Evolutionary conservation across 2,113 vertebrate species (phyloP).

Genomic region (Rhizomys pruinosus): DNA sequence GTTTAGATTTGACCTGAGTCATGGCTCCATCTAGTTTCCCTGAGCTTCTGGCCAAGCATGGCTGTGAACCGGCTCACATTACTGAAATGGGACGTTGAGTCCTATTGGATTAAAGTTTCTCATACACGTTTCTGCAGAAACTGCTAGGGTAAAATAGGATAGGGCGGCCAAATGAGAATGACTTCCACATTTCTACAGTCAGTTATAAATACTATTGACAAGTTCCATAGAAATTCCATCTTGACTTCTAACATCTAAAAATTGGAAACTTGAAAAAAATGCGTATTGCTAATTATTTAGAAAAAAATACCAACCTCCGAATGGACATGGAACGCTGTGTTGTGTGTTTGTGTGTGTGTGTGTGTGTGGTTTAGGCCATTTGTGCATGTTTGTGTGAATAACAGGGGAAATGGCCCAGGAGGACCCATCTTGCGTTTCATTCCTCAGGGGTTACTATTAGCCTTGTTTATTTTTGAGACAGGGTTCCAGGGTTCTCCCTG

Average conservation of each 20-base stretch:
- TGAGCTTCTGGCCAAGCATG: neutral
- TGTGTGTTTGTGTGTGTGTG: neutral
- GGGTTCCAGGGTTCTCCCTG: neutral
- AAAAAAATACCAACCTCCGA: neutral
- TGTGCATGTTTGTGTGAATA: neutral
- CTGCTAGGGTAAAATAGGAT: neutral
- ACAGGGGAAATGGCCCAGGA: neutral
- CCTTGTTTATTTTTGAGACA: neutral
- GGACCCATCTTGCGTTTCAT: neutral
- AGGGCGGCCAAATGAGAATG: neutral
- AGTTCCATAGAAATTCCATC: neutral
- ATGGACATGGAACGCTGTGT: neutral
- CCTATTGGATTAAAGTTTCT: neutral
- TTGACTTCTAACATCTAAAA: constrained; percentile 25
- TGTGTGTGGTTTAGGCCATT: neutral
- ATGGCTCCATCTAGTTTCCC: neutral
- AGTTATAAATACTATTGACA: neutral
- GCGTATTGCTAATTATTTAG: neutral
- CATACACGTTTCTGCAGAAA: neutral
- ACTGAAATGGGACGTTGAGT: neutral
- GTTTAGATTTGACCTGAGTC: neutral
- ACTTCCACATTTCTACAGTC: neutral
- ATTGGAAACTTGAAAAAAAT: constrained; percentile 15
- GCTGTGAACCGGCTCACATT: neutral
- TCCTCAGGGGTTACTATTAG: neutral